Conservation (phyloP, 1,140 invertebrate genomes). For the Platyscapa corneri region DNA sequence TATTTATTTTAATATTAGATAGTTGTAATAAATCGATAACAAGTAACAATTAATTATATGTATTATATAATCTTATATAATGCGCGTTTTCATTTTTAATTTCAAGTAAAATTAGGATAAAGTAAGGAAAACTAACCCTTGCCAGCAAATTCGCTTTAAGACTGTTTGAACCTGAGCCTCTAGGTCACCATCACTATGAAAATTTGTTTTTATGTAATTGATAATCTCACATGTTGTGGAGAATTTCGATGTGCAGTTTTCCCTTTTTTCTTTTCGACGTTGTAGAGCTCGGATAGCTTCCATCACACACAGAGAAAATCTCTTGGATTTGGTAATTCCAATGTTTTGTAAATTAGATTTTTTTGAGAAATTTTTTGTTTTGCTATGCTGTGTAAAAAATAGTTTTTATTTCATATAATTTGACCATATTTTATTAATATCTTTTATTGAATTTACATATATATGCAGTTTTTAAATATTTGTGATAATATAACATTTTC, state of each 20-base stretch:
- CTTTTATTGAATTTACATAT: too few species aligned
- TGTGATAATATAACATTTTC: too few species aligned
- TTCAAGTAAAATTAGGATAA: not conserved
- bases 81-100: not conserved
- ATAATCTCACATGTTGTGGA: conserved; percentile 55
- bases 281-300: conserved; percentile 60
- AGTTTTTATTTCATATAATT: not conserved
- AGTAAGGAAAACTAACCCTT: conserved; percentile 59
- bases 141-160: conserved; percentile 57
- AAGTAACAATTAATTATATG: too few species aligned
- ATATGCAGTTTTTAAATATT: too few species aligned
- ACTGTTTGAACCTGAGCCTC: conserved; percentile 61
- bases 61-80: too few species aligned
- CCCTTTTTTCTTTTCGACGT: conserved; percentile 19
- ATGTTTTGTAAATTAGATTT: not conserved
- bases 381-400: not conserved
- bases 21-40: too few species aligned
- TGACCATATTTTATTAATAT: too few species aligned
- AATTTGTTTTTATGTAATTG: conserved; percentile 57
- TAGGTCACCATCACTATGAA: conserved; percentile 59
- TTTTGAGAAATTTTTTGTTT: not conserved
- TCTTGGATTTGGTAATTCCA: conserved; percentile 51
- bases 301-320: conserved; percentile 61
- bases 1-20: too few species aligned
- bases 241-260: not conserved